phyloP scores from a whole-genome alignment of 2,113 vertebrate genomes.

The Azemiops feae region DNA sequence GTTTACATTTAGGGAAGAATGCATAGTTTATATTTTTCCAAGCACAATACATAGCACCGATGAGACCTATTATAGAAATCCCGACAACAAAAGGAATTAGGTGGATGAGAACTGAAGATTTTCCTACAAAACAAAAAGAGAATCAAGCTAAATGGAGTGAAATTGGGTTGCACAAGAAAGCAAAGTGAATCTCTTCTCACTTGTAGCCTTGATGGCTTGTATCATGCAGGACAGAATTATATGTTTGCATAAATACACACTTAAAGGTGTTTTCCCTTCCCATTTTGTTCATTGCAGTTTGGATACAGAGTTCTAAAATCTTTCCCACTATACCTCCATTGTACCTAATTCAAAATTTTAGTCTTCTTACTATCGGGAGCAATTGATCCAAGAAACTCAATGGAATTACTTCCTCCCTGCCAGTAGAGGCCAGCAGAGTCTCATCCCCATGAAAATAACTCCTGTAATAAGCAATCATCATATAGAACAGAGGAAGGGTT shows the following conservation, averaged over 20 bases:
- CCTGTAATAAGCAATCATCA: not conserved
- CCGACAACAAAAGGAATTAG: rapidly evolving
- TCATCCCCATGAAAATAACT: not conserved
- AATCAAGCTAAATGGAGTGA: not conserved
- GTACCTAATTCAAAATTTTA: not conserved
- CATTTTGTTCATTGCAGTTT: not conserved
- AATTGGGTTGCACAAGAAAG: not conserved
- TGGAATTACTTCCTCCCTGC: too few relatives aligned
- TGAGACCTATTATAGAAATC: rapidly evolving
- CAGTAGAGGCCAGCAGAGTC: not conserved
- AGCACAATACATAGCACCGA: not conserved
- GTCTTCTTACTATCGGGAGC: not conserved
- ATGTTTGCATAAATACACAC: not conserved
- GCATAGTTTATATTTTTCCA: constrained; percentile 40
- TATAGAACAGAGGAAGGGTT: not conserved
- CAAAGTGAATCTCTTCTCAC: not conserved
- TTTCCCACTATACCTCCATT: too few relatives aligned
- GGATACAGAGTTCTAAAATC: not conserved
- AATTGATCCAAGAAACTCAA: not conserved
- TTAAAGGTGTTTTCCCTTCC: not conserved
- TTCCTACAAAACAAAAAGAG: constrained; percentile 35
- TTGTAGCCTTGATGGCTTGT: not conserved
- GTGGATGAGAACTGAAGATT: not conserved
- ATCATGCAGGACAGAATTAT: not conserved
- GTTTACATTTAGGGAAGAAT: constrained; percentile 67